Percentiles rank a stretch among this genome's conserved stretches.
Conservation (phyloP, 2,797 vertebrate genomes). For the Propithecus deckenii region DNA sequence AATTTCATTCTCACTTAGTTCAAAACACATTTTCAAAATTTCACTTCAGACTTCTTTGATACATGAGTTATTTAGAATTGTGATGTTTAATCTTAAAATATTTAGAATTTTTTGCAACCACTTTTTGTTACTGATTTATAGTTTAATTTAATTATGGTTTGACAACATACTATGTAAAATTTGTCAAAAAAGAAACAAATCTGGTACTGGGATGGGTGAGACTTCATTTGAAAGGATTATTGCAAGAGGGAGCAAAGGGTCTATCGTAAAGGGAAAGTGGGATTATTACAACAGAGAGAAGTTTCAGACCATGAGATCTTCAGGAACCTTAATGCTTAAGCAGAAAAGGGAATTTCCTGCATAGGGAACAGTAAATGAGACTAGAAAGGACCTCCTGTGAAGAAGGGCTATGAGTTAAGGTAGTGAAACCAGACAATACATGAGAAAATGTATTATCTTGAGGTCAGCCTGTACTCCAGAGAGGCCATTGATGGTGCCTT, state of each 20-base stretch:
- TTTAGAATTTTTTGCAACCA: background rate
- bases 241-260: no score
- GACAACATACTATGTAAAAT: background rate
- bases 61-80: background rate
- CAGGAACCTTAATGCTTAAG: background rate
- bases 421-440: no score
- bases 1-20: background rate
- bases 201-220: background rate
- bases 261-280: no score
- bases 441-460: no score
- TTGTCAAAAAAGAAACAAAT: background rate
- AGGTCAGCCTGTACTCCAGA: background rate
- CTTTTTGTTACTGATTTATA: background rate
- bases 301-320: background rate
- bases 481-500: background rate
- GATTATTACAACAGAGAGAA: background rate
- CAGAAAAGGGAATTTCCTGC: background rate
- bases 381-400: background rate
- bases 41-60: background rate
- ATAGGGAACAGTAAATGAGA: background rate
- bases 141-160: background rate
- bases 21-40: background rate
- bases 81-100: background rate
- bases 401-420: background rate
- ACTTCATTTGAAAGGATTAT: background rate